Conservation (phyloP, 2,113 vertebrate species). For the Mola mola region DNA sequence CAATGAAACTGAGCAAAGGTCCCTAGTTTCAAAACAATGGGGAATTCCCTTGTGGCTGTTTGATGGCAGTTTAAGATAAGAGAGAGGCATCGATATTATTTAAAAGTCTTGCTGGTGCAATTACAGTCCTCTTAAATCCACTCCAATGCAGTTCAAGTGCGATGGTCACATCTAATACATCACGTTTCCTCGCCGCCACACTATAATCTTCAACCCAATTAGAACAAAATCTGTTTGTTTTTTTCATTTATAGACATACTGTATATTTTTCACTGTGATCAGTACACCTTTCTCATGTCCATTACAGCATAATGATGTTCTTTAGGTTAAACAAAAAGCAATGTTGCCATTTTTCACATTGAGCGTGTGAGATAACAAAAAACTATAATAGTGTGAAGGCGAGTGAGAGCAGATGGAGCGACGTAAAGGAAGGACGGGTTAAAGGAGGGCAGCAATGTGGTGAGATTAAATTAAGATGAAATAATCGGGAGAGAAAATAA, state of each 20-base stretch:
- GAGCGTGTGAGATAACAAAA: too few species aligned
- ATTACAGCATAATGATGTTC: too few species aligned
- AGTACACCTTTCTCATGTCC: too few species aligned
- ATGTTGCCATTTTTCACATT: too few species aligned
- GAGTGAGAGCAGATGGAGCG: not conserved
- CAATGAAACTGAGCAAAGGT: not conserved
- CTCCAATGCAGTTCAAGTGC: not conserved
- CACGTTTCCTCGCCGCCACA: not conserved
- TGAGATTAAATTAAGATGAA: not conserved
- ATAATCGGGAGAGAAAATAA: slow-evolving; percentile 2
- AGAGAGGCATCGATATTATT: not conserved
- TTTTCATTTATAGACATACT: too few species aligned
- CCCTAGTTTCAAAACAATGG: not conserved
- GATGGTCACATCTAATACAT: not conserved
- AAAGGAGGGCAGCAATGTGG: not conserved
- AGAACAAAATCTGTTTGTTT: not conserved
- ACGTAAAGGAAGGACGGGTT: not conserved
- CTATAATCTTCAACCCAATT: not conserved
- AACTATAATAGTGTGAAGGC: not conserved
- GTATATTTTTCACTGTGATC: too few species aligned
- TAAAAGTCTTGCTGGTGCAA: not conserved
- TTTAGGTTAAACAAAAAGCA: too few species aligned
- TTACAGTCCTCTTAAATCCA: not conserved
- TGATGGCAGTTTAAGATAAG: not conserved
- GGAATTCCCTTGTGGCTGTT: not conserved